Percentiles rank a stretch among this genome's conserved stretches.
Evolutionary conservation across 2,888 invertebrate genomes (phyloP).

Genomic region (Laothoe populi): DNA sequence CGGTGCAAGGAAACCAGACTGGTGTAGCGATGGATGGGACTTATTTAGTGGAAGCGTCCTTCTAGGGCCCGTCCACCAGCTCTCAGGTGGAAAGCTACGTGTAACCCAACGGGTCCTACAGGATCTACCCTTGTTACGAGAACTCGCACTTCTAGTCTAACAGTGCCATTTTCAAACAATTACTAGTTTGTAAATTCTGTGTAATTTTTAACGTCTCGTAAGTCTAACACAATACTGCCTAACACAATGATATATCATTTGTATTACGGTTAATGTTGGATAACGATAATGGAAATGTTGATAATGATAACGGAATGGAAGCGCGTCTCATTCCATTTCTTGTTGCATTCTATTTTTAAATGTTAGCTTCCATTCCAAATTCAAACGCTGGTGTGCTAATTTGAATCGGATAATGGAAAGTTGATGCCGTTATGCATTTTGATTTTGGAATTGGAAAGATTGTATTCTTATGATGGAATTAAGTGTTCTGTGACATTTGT

Average conservation of each 20-base stretch:
- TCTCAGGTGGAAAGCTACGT: slow-evolving; percentile 75
- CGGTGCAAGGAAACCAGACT: slow-evolving; percentile 91
- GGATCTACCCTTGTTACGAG: slow-evolving; percentile 27
- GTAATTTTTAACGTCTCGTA: slow-evolving; percentile 62
- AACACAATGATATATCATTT: slow-evolving; percentile 47
- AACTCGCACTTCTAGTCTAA: slow-evolving; percentile 35
- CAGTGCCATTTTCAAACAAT: slow-evolving; percentile 57
- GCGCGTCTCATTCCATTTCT: slow-evolving; percentile 27
- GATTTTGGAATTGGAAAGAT: slow-evolving; percentile 46
- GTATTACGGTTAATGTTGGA: slow-evolving; percentile 23
- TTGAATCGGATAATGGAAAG: slow-evolving; percentile 21
- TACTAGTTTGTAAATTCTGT: slow-evolving; percentile 70
- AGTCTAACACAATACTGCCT: slow-evolving; percentile 81
- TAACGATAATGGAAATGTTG: slow-evolving; percentile 3
- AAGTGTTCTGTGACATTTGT: slow-evolving; percentile 36
- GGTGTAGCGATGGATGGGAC: slow-evolving; percentile 94
- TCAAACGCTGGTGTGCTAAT: slow-evolving; percentile 10
- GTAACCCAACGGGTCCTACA: slow-evolving; percentile 45
- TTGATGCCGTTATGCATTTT: slow-evolving; percentile 39
- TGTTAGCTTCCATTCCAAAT: slow-evolving; percentile 29
- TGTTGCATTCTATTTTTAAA: slow-evolving; percentile 27
- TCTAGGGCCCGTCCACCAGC: slow-evolving; percentile 84
- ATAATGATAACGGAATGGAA: slow-evolving; percentile 27
- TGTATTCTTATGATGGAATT: slow-evolving; percentile 13
- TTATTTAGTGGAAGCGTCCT: slow-evolving; percentile 93